Evolutionary conservation across 1,140 invertebrate genomes (phyloP).

Genomic region (Ostrea denselamellosa): DNA sequence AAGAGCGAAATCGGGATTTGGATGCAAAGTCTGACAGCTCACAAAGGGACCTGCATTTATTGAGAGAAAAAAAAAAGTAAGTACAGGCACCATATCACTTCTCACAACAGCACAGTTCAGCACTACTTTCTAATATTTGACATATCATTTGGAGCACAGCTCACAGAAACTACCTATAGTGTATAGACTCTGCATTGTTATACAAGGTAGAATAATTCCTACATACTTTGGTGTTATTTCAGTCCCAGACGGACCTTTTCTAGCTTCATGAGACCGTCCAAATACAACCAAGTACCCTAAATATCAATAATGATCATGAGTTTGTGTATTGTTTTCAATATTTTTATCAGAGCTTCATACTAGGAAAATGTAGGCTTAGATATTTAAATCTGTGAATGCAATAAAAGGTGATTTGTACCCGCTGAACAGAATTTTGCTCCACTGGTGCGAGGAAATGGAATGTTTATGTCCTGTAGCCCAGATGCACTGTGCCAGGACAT

Average conservation of each 20-base stretch:
- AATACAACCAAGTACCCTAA: slow-evolving; percentile 82
- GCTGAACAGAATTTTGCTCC: slow-evolving; percentile 94
- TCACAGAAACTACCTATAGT: neutral
- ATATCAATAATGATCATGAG: no score
- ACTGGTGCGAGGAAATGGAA: slow-evolving; percentile 95
- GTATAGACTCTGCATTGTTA: neutral
- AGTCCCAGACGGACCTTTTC: slow-evolving; percentile 84
- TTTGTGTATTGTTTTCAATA: no score
- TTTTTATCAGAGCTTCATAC: neutral
- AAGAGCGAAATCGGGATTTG: neutral
- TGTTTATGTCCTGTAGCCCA: slow-evolving; percentile 82
- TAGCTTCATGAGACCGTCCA: slow-evolving; percentile 87
- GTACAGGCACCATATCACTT: neutral
- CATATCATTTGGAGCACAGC: neutral
- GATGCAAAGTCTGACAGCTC: slow-evolving; percentile 81
- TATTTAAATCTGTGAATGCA: neutral
- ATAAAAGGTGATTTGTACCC: slow-evolving; percentile 58
- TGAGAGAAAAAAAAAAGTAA: neutral
- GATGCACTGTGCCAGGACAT: neutral
- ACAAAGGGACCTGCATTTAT: slow-evolving; percentile 80
- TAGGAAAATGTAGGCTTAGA: neutral
- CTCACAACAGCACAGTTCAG: no score
- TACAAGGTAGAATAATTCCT: neutral
- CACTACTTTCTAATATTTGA: no score
- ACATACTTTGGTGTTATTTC: slow-evolving; percentile 83